These are phyloP conservation scores for Phyllotreta cruciferae DNA, from an alignment of 2,888 invertebrate genomes.

Conservation along the genomic window DNA sequence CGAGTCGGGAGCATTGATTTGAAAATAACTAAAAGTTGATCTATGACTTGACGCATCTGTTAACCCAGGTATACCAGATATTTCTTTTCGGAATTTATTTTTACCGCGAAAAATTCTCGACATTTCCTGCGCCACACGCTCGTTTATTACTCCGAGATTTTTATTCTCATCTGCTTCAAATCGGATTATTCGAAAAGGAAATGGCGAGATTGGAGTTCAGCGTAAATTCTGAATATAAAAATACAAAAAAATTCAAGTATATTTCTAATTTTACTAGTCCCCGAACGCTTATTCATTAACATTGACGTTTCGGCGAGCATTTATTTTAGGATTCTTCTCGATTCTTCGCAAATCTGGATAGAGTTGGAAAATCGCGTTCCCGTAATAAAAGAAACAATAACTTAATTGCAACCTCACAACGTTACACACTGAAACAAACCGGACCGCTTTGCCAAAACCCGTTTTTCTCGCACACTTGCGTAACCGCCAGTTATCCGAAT, in stretches of 20 bases:
- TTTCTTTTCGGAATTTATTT: slow-evolving; percentile 8
- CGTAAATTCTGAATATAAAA: no score
- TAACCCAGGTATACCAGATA: slow-evolving; percentile 8
- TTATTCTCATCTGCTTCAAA: no score
- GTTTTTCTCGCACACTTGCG: slow-evolving; percentile 24
- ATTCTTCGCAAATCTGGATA: no score
- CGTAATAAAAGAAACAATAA: not conserved
- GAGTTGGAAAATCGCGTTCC: not conserved
- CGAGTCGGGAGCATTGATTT: slow-evolving; percentile 16
- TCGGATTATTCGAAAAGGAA: no score
- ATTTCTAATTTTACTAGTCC: no score
- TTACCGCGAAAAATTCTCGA: slow-evolving; percentile 11
- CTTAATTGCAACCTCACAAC: slow-evolving; percentile 17
- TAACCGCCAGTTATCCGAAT: slow-evolving; percentile 15
- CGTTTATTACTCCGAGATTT: no score
- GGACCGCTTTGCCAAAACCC: slow-evolving; percentile 24
- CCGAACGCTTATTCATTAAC: no score
- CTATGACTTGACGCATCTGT: slow-evolving; percentile 26
- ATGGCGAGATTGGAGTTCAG: no score
- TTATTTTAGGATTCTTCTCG: no score
- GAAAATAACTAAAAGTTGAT: slow-evolving; percentile 33
- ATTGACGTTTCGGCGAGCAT: no score
- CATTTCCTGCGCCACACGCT: slow-evolving; percentile 6
- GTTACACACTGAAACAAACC: slow-evolving; percentile 21
- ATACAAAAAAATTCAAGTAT: no score